phyloP scores from a whole-genome alignment of 2,113 vertebrate genomes.

The Labrus mixtus region DNA sequence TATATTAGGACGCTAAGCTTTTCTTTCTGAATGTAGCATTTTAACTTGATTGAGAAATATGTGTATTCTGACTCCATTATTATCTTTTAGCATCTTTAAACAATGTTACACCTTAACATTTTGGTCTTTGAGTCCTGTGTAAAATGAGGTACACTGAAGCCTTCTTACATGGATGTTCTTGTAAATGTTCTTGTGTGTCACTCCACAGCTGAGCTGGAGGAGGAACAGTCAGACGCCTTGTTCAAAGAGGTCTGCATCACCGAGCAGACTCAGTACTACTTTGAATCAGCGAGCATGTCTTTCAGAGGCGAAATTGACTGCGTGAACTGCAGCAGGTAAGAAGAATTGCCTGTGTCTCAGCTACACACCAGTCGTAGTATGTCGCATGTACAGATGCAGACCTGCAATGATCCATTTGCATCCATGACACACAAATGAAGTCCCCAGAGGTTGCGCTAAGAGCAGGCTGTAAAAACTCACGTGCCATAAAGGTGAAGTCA shows the following conservation, averaged over 20 bases:
- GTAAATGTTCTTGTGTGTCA: background rate
- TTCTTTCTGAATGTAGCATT: too few species aligned
- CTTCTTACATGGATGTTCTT: background rate
- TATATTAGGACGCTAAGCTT: too few species aligned
- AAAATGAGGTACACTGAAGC: too few species aligned
- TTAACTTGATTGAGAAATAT: too few species aligned
- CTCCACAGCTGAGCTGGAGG: slow-evolving; percentile 88
- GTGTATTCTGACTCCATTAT: too few species aligned
- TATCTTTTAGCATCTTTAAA: too few species aligned
- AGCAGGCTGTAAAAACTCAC: slow-evolving; percentile 60
- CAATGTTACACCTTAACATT: too few species aligned
- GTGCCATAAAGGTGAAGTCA: slow-evolving; percentile 72
- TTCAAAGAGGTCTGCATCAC: slow-evolving; percentile 95
- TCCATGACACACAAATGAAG: slow-evolving; percentile 45
- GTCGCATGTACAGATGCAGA: background rate
- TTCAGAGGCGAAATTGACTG: slow-evolving; percentile 90
- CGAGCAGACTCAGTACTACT: slow-evolving; percentile 96
- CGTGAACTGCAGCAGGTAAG: slow-evolving; percentile 94
- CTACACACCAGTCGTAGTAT: background rate
- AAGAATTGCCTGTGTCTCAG: background rate
- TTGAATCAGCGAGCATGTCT: slow-evolving; percentile 85
- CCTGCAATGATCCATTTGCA: slow-evolving; percentile 17
- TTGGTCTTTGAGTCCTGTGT: too few species aligned
- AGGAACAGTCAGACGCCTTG: slow-evolving; percentile 82
- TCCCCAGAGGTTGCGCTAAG: slow-evolving; percentile 43